Conservation (phyloP, 2,113 vertebrate genomes). For the Meleagris gallopavo region DNA sequence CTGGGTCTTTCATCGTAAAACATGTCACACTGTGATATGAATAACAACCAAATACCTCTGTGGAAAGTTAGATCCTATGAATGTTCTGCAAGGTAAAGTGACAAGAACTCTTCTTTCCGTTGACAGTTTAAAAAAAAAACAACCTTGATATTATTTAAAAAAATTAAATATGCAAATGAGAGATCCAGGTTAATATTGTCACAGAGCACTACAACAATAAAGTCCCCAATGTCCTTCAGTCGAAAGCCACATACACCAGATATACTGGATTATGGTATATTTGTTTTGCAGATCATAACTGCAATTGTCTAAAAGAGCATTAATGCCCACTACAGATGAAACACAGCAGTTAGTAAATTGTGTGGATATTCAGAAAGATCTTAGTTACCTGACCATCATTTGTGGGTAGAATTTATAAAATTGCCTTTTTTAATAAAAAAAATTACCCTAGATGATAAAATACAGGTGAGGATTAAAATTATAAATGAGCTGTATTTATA, state of each 20-base stretch:
- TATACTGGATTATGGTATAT: not conserved
- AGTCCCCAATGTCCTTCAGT: not conserved
- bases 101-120: not conserved
- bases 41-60: conserved; percentile 52
- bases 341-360: not conserved
- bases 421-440: not conserved
- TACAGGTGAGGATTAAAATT: not conserved
- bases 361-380: not conserved
- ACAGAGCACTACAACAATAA: not conserved
- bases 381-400: not conserved
- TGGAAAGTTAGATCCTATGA: conserved; percentile 40
- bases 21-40: conserved; percentile 20
- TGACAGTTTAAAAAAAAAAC: not conserved
- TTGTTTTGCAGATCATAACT: not conserved
- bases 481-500: not conserved
- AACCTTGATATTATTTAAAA: not conserved
- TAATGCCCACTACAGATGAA: not conserved
- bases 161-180: not conserved
- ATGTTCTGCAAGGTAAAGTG: not conserved
- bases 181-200: not conserved
- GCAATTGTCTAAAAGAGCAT: not conserved
- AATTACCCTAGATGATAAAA: not conserved
- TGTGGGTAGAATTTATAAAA: not conserved
- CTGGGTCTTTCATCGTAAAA: conserved; percentile 38
- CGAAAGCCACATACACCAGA: not conserved